Evolutionary conservation across 2,797 vertebrate species (phyloP), one percentile per base, ranked within the genome.

Genomic region (Buceros bicornis): DNA sequence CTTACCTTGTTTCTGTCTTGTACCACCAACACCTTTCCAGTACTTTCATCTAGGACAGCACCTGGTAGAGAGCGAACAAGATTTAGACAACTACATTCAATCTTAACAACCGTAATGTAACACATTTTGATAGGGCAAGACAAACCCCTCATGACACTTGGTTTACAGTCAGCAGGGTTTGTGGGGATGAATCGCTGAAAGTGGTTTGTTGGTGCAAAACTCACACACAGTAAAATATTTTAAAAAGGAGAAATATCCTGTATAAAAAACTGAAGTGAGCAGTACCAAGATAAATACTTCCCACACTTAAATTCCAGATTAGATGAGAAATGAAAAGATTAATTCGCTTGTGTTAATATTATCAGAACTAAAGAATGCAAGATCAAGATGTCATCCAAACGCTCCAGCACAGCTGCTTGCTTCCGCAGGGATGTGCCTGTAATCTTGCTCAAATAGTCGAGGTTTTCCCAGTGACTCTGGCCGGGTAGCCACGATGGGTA

Each of bases 1-100:
- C 97, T 92, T 97, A 99, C 99, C 99, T 98, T 99, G 96, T 99
- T 99, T 97, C 96, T 98, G 97, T 99, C 99, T 96, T 99, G 99
- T 82, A 99, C 98, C 6, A 99, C 99, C 33, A 99, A 96, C 92
- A 99, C 98, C 96, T 98, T 99, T 60, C 99, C 98, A 61, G 97
- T 98, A 53, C 98, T 97, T 97, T 98, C 98, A 94, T 99, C 98
- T 62, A 99, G 98, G 65, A 99, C 99, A 80, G 99, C 99, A 96
- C 99, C 99, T 99, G 89, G 65, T 79, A 40, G 31, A 65, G 31
- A 95, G 53, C 31, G 28, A 77, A 65, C 86, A 95, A 69, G 42
- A 82, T 15, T 15, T 60, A 48, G 58, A 74, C 13, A 25, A 50
- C 1, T 7, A 8, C 0, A 1, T 61, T 70, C 22, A 66, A 7